Base-by-base conservation (phyloP, 2,113 vertebrate genomes). In the Sialia sialis region DNA sequence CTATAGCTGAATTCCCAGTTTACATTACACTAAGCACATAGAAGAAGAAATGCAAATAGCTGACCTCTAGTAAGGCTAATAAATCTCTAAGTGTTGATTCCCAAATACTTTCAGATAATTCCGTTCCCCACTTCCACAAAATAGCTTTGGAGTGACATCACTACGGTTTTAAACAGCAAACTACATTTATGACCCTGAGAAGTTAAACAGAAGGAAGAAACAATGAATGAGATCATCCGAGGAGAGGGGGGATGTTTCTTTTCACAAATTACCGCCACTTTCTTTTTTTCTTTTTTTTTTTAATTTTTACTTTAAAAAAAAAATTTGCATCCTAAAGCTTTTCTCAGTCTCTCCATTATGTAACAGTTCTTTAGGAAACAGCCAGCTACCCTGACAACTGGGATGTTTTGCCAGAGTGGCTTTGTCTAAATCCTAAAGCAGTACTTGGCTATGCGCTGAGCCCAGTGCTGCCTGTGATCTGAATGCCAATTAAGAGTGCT, bases 391-490 rank as follows among this genome's bases (percentile, higher is more conserved):
- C 96, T 97, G 98, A 98, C 98, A 98, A 98, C 97, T 98, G 96
- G 96, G 95, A 89, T 97, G 96, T 96, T 97, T 91, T 97, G 97
- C 97, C 97, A 98, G 97, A 95, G 91, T 76, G 94, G 97, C 98
- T 98, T 98, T 98, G 98, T 98, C 97, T 98, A 96, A 97, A 97
- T 96, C 96, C 97, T 95, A 97, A 98, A 98, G 98, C 97, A 96
- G 96, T 51, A 93, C 94, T 96, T 97, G 95, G 96, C 97, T 98
- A 83, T 78, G 96, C 43, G 5, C 68, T 60, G 90, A 94, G 96
- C 96, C 97, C 96, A 97, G 97, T 59, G 91, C 69, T 92, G 97
- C 77, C 93, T 97, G 97, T 97, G 98, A 97, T 95, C 67, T 93
- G 98, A 98, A 98, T 98, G 97, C 97, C 98, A 98, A 98, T 98